phyloP scores from a whole-genome alignment of 2,797 vertebrate species.

The Labroides dimidiatus region DNA sequence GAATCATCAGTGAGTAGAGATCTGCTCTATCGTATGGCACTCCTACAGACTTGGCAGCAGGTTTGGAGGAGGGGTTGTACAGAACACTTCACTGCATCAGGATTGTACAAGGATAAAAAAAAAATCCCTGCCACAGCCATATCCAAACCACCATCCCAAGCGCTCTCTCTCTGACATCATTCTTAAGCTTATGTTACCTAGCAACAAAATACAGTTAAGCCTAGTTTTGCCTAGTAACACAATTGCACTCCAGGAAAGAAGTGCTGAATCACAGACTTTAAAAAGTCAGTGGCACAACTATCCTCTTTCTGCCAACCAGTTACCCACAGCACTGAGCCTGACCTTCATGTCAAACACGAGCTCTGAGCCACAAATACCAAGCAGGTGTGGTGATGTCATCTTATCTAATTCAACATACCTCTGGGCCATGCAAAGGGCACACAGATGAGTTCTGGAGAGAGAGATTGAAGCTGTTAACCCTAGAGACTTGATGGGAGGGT shows the following conservation, averaged over 20 bases:
- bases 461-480: conserved; percentile 11
- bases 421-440: conserved; percentile 42
- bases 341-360: conserved; percentile 59
- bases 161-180: conserved; percentile 37
- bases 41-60: conserved; percentile 70
- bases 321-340: conserved; percentile 41
- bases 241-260: conserved; percentile 25
- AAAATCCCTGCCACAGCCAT: conserved; percentile 35
- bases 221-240: conserved; percentile 48
- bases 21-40: conserved; percentile 74
- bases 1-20: conserved; percentile 74
- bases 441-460: conserved; percentile 23
- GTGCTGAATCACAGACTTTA: conserved; percentile 46
- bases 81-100: conserved; percentile 35
- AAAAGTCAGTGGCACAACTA: conserved; percentile 22
- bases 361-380: conserved; percentile 69
- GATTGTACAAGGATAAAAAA: conserved; percentile 31
- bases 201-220: conserved; percentile 56
- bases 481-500: conserved; percentile 8
- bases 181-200: conserved; percentile 57
- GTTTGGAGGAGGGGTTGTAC: conserved; percentile 33
- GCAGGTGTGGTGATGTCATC: conserved; percentile 79
- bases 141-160: conserved; percentile 37
- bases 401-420: conserved; percentile 53
- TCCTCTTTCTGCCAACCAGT: conserved; percentile 23